Evolutionary conservation across 1,140 invertebrate genomes (phyloP), one percentile per base, ranked within the genome.

Genomic region (Aphaenogaster floridana): DNA sequence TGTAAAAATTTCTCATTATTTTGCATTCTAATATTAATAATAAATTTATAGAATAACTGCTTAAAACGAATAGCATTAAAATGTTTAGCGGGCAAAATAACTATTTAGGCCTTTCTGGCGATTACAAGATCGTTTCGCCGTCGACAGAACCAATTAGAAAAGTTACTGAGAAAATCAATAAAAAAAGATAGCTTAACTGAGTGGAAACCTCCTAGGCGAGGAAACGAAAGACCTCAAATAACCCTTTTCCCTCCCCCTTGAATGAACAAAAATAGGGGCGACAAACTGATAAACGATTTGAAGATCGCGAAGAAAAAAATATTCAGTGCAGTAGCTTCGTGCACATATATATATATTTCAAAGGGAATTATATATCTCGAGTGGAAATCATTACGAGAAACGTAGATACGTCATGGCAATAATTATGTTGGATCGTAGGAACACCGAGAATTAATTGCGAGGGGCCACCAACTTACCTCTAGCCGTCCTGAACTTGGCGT

Each of bases 401-500:
- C 76, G 66, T 48, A 57, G 36, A 89, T 50, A 68, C 59, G 50
- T 59, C 71, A 81, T 71, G 61, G 45, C 54, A 84, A n/a, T 74
- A 84, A 84, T 84, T 76, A 90, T 42, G 52, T 61, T 76, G 57
- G 86, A 87, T 81, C 72, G 77, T 28, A 79, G 77, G 71, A 48
- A 77, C 77, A 87, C 61, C n/a, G 69, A 84, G 57, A 84, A 57
- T 76, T 78, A 61, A 66, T 78, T 72, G 45, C 39, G 36, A 42
- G 28, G 48, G 9, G 1, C n/a, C 15, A 13, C 21, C 42, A 61
- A 97, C 97, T 98, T 96, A 98, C 98, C 98, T 96, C 97, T 96
- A 90, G 97, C 97, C 59, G 98, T 99, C 95, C 97, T 97, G 92
- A 99, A 96, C 92, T 97, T 96, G 68, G 98, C 96, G 91, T 97